phyloP scores from a whole-genome alignment of 1,140 invertebrate species.

The Eciton burchellii region DNA sequence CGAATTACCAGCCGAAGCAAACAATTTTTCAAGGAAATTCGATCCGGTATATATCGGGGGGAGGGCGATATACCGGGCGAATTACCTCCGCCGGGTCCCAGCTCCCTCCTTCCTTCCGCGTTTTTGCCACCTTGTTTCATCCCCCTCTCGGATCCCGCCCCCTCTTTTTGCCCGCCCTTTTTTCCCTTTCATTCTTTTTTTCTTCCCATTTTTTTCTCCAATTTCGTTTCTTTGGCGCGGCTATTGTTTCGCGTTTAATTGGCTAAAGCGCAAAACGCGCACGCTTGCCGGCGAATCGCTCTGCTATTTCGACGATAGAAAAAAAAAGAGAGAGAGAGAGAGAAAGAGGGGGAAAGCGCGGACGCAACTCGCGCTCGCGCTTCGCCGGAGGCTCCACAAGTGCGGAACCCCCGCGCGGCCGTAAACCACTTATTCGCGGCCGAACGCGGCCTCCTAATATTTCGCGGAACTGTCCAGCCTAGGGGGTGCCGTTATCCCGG shows the following conservation, averaged over 20 bases:
- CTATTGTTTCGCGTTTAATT: conserved; percentile 5
- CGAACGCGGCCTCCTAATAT: conserved; percentile 43
- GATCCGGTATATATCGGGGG: too few species aligned
- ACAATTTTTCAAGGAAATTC: conserved; percentile 25
- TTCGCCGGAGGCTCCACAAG: background rate
- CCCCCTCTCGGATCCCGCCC: too few species aligned
- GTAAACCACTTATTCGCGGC: background rate
- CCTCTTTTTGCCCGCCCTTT: too few species aligned
- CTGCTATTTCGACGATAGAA: background rate
- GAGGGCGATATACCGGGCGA: background rate
- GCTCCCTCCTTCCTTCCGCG: background rate
- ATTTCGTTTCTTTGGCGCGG: background rate
- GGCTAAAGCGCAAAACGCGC: conserved; percentile 2
- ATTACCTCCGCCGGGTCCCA: conserved; percentile 5
- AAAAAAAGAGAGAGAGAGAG: background rate
- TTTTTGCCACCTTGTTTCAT: background rate
- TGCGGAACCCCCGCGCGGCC: background rate
- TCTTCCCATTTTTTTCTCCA: too few species aligned
- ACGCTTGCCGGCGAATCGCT: background rate
- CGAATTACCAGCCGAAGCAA: conserved; percentile 53
- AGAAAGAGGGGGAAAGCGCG: too few species aligned
- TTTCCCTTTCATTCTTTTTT: conserved; percentile 17
- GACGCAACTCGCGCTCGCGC: too few species aligned
- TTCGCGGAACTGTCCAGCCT: conserved; percentile 34
- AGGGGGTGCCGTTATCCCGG: background rate